A percentile compares a stretch with the other conserved stretches of the same genome.
Evolutionary conservation across 2,888 invertebrate genomes (phyloP).

Genomic region (Epinotia nisella): DNA sequence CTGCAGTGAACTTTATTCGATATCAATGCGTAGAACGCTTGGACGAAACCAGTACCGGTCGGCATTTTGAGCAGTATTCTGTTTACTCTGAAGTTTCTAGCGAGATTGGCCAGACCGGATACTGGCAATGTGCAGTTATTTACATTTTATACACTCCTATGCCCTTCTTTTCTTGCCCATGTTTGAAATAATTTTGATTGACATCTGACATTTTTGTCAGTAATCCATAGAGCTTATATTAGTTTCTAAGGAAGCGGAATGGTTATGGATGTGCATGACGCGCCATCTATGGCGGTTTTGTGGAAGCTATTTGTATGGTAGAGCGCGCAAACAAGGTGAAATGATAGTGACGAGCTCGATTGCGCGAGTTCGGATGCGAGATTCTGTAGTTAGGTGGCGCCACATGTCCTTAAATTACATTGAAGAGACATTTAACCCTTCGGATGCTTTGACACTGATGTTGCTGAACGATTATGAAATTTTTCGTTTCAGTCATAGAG

Average conservation of each 20-base stretch:
- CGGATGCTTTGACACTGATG: too few species aligned
- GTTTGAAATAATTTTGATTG: slow-evolving; percentile 53
- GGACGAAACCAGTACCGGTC: slow-evolving; percentile 61
- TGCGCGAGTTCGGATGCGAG: not conserved
- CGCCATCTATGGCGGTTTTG: slow-evolving; percentile 32
- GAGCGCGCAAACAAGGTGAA: slow-evolving; percentile 1
- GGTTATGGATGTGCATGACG: not conserved
- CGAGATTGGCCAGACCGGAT: slow-evolving; percentile 27
- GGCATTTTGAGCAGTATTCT: slow-evolving; percentile 59
- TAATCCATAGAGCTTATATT: slow-evolving; percentile 31
- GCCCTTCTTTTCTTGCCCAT: slow-evolving; percentile 57
- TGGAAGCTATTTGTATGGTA: slow-evolving; percentile 17
- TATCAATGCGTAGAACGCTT: slow-evolving; percentile 62
- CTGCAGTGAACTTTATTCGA: slow-evolving; percentile 65
- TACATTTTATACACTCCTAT: slow-evolving; percentile 59
- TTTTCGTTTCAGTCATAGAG: too few species aligned
- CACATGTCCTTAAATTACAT: not conserved
- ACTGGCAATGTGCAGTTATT: slow-evolving; percentile 46
- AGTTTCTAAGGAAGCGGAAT: slow-evolving; percentile 2
- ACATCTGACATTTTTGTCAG: slow-evolving; percentile 51
- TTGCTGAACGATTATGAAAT: too few species aligned
- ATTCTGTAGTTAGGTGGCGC: slow-evolving; percentile 24
- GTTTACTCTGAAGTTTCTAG: not conserved
- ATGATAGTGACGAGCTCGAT: slow-evolving; percentile 1
- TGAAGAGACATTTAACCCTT: not conserved